Evolutionary conservation across 1,140 invertebrate species (phyloP), one percentile per base, ranked within the genome.

Genomic region (Notospermus geniculatus): DNA sequence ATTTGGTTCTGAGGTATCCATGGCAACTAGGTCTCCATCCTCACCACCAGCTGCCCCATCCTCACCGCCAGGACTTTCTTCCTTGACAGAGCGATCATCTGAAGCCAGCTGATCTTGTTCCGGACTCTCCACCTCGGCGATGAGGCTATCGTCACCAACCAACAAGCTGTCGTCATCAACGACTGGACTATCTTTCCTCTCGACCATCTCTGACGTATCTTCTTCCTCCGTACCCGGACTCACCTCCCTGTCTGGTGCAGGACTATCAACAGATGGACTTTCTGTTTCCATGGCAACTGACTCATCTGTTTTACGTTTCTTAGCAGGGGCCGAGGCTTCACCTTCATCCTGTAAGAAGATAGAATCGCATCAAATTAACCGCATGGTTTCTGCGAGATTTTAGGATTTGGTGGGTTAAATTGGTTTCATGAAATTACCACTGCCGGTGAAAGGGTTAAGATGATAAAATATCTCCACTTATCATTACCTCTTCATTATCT

Each of bases 141-240:
- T 23, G n/a, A 22, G 19, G 13, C 39, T 25, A 43, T 15, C 25
- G 11, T 29, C 29, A 2, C 29, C 23, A 50, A 4, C 15, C 19
- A 17, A 19, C 2, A 46, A 39, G 45, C 11, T 17, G 15, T 55
- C 36, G 15, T 28, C 54, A 22, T 17, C 36, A 13, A 22, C 2
- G 2, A 23, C n/a, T 15, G 29, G 50, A 27, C n/a, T 29, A 45
- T 25, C 39, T 46, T 19, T 19, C n/a, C 22, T 13, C 27, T 56
- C 60, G 41, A 39, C 60, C 17, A 39, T 43, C 22, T 32, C 36
- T 15, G 29, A 23, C 23, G 27, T 54, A 25, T 60, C 46, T 45
- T 60, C 32, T 45, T 23, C 25, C 43, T 60, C 46, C 59, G 29
- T 27, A 2, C 2, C 29, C 13, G 43, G n/a, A 23, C 13, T 46